Percentiles rank a stretch among this genome's conserved stretches.
These are phyloP conservation scores for Epistrophe eligans DNA, from an alignment of 2,888 invertebrate species.

Conservation along the genomic window DNA sequence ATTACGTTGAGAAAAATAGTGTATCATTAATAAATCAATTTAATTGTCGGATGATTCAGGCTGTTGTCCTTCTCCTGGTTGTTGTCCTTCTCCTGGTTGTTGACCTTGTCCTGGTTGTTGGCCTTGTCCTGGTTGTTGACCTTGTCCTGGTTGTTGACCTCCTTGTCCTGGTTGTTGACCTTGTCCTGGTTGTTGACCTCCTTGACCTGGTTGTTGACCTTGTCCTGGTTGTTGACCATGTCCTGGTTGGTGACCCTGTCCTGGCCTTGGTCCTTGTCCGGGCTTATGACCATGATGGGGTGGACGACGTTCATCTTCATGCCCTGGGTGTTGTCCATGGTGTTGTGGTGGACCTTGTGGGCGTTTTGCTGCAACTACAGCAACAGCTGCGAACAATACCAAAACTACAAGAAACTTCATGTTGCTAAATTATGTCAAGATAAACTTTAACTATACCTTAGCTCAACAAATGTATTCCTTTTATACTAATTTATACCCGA, in stretches of 20 bases:
- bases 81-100: no score
- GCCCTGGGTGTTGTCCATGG: neutral
- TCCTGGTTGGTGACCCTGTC: constrained; percentile 1
- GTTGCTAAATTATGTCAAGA: neutral
- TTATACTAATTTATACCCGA: neutral
- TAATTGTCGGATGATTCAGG: no score
- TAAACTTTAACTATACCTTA: neutral
- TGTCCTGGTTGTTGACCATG: constrained; percentile 10
- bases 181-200: constrained; percentile 7
- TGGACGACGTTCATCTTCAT: neutral
- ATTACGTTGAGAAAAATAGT: no score
- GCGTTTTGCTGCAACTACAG: neutral
- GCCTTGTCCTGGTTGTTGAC: neutral
- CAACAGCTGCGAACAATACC: neutral
- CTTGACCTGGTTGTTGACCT: constrained; percentile 1
- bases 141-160: neutral
- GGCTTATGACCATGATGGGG: constrained; percentile 13
- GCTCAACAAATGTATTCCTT: neutral
- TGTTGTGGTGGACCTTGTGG: neutral
- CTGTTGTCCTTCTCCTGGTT: no score
- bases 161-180: constrained; percentile 6
- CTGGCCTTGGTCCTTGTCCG: neutral
- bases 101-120: constrained; percentile 3
- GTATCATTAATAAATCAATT: no score
- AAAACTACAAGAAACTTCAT: constrained; percentile 22